Base-by-base conservation (phyloP, 1,140 invertebrate species). In the Euschistus heros region DNA sequence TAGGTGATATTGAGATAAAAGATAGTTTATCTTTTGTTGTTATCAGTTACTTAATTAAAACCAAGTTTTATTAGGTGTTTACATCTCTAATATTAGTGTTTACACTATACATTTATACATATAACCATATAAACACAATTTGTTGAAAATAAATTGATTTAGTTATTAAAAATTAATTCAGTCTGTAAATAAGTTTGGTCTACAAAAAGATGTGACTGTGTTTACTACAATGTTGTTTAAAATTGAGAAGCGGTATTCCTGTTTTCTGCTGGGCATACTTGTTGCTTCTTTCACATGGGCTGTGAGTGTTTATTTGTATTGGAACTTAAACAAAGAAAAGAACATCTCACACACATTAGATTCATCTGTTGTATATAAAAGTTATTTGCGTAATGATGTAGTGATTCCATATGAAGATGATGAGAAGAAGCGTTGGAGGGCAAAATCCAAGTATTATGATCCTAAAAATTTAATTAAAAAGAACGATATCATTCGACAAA, bases 211-310 rank as follows among this genome's bases (percentile, higher is more conserved):
- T 50, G 5, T 50, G 47, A 20, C 47, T 50, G 20, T 50, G n/a
- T 18, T 64, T 37, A 27, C 24, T 6, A n/a, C 55, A 15, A 37
- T 37, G 18, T 26, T 65, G 13, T 66, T 66, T 33, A 27, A 47
- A 42, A 44, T 67, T 26, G 66, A 67, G 46, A 70, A 69, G 59
- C 72, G 76, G 62, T 81, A 77, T 63, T 71, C 76, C 6, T 84
- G 83, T 8, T 86, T 86, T 69, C 65, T 84, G 24, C 78, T 80
- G 47, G 84, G 84, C 6, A 81, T 85, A 44, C 68, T 82, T 26
- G 77, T 85, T 71, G 82, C 84, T n/a, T 85, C 83, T 0, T 59
- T 83, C 50, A 85, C 83, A 54, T 86, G 85, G 84, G 72, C 76
- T n/a, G 76, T 85, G 33, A 83, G 81, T 70, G 70, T 86, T 17